Conservation (phyloP, 2,797 vertebrate genomes). For the Meriones psammophilus region DNA sequence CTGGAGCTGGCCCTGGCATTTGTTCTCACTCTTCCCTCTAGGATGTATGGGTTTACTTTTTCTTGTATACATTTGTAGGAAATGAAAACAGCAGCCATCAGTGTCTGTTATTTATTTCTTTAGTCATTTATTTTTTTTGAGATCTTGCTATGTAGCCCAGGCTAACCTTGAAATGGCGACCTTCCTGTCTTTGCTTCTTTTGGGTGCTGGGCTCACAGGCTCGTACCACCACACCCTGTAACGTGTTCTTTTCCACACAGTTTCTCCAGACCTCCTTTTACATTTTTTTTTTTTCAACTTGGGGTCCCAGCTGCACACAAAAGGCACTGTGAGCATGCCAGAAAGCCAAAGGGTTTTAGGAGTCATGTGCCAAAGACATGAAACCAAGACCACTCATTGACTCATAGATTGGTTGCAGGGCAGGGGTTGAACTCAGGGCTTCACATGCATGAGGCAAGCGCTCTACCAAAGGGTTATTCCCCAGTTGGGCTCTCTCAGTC, state of each 20-base stretch:
- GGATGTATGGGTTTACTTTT: not conserved
- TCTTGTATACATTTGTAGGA: not conserved
- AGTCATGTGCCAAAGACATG: not conserved
- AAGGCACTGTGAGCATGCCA: not conserved
- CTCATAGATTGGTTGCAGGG: too few relatives aligned
- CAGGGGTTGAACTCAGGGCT: not conserved
- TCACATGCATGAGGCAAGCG: not conserved
- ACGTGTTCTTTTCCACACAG: not conserved
- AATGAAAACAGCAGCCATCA: not conserved
- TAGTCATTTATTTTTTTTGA: not conserved
- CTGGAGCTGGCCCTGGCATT: not conserved
- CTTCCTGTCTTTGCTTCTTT: not conserved
- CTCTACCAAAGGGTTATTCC: not conserved
- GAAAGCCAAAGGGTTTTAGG: not conserved
- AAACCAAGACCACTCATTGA: not conserved
- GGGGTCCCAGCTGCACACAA: not conserved
- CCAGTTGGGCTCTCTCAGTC: too few relatives aligned
- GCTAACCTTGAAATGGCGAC: not conserved
- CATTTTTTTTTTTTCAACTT: not conserved
- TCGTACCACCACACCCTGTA: not conserved
- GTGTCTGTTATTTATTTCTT: not conserved
- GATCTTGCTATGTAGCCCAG: not conserved
- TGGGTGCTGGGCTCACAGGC: not conserved
- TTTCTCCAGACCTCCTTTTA: not conserved
- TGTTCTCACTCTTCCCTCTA: not conserved